A percentile compares a stretch with the other conserved stretches of the same genome.
These are phyloP conservation scores for Cynodonichthys magdalenae DNA, from an alignment of 2,797 vertebrate species.

Conservation along the genomic window DNA sequence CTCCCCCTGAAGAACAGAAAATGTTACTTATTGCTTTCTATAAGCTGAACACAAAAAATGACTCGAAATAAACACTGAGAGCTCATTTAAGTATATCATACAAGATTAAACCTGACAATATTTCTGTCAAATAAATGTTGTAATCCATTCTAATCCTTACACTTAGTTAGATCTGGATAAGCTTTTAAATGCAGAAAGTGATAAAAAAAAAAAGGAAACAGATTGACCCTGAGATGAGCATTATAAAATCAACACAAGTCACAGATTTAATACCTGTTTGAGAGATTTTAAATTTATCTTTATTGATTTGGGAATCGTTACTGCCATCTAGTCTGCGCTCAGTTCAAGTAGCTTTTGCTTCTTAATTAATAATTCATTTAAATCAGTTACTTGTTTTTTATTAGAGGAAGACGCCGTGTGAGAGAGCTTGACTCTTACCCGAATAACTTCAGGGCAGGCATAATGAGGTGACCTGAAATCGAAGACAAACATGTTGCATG, in stretches of 20 bases:
- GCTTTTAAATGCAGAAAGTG: slow-evolving; percentile 15
- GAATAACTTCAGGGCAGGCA: slow-evolving; percentile 97
- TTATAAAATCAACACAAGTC: slow-evolving; percentile 24
- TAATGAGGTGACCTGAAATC: slow-evolving; percentile 94
- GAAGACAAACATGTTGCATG: slow-evolving; percentile 21
- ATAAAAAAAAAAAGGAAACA: slow-evolving; percentile 4
- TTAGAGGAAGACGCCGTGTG: slow-evolving; percentile 2
- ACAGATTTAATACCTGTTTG: slow-evolving; percentile 1
- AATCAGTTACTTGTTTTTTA: slow-evolving; percentile 12
- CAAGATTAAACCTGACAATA: slow-evolving; percentile 12
- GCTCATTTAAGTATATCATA: slow-evolving; percentile 19
- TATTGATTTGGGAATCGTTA: slow-evolving; percentile 12
- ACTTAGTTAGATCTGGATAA: slow-evolving; percentile 28
- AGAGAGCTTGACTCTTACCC: slow-evolving; percentile 82
- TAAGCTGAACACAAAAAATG: slow-evolving; percentile 10
- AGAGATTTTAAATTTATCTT: background rate
- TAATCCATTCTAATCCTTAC: slow-evolving; percentile 35
- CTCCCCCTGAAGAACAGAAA: slow-evolving; percentile 83
- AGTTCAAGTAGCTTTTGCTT: slow-evolving; percentile 13
- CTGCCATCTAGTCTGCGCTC: background rate
- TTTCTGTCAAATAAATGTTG: slow-evolving; percentile 22
- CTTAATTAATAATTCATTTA: slow-evolving; percentile 11
- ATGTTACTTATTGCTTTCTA: background rate
- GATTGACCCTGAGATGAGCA: slow-evolving; percentile 8
- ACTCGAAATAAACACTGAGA: slow-evolving; percentile 6